Percentiles rank a stretch among this genome's conserved stretches.
Evolutionary conservation across 2,888 invertebrate genomes (phyloP).

Genomic region (Alentia gelatinosa): DNA sequence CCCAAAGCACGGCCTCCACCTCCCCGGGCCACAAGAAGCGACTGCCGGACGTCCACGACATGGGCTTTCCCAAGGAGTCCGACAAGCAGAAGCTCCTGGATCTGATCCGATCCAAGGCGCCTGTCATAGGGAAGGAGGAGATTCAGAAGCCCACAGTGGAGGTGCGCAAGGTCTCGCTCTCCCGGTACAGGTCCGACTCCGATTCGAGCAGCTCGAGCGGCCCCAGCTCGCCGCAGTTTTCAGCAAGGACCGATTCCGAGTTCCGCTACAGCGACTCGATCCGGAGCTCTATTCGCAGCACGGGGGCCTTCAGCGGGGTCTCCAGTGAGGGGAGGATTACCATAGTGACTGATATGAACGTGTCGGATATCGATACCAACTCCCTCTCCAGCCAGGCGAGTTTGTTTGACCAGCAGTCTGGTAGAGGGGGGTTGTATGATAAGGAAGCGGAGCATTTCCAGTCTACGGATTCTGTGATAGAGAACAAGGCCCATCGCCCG

Average conservation of each 20-base stretch:
- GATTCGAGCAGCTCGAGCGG: slow-evolving; percentile 53
- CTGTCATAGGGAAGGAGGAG: neutral
- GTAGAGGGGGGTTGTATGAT: neutral
- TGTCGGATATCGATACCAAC: slow-evolving; percentile 16
- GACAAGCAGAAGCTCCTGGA: slow-evolving; percentile 69
- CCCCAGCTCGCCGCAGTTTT: slow-evolving; percentile 58
- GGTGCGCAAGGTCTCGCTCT: slow-evolving; percentile 52
- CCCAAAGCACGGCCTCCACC: slow-evolving; percentile 56
- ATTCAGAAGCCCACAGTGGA: slow-evolving; percentile 25
- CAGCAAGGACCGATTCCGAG: slow-evolving; percentile 52
- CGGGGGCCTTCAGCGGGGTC: slow-evolving; percentile 28
- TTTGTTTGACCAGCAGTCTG: neutral
- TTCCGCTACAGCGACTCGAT: slow-evolving; percentile 60
- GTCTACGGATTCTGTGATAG: slow-evolving; percentile 43
- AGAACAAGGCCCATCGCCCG: neutral
- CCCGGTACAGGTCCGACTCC: slow-evolving; percentile 32
- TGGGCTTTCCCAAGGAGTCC: slow-evolving; percentile 70
- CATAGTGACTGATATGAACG: slow-evolving; percentile 59
- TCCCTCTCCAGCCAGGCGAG: slow-evolving; percentile 7
- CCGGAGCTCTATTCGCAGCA: slow-evolving; percentile 58
- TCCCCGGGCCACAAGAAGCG: neutral
- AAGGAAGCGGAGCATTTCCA: neutral
- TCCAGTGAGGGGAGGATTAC: slow-evolving; percentile 62
- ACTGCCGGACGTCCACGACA: slow-evolving; percentile 53
- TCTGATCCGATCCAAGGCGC: slow-evolving; percentile 53